phyloP scores from a whole-genome alignment of 2,113 vertebrate species.

The Nothobranchius kuhntae region DNA sequence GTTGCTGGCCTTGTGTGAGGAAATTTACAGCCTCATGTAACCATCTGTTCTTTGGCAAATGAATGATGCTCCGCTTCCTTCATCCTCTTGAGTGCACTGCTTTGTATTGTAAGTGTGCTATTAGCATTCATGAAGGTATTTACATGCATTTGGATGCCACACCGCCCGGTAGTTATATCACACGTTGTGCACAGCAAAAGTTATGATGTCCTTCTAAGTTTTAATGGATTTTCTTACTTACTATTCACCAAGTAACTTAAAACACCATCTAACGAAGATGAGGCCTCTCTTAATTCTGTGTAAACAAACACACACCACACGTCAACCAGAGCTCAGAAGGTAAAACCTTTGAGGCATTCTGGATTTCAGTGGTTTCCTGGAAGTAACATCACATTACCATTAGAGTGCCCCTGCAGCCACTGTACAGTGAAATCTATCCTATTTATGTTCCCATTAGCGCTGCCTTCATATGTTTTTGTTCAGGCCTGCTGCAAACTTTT shows the following conservation, averaged over 20 bases:
- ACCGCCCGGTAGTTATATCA: slow-evolving; percentile 49
- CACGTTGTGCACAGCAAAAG: slow-evolving; percentile 27
- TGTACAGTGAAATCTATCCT: too few species aligned
- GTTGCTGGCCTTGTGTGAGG: slow-evolving; percentile 58
- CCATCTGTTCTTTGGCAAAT: slow-evolving; percentile 69
- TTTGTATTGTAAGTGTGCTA: slow-evolving; percentile 70
- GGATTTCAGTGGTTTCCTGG: too few species aligned
- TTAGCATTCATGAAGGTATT: slow-evolving; percentile 81
- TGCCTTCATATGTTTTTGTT: too few species aligned
- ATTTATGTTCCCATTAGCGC: too few species aligned
- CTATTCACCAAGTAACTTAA: not conserved
- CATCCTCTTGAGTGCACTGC: slow-evolving; percentile 51
- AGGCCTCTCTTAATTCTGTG: not conserved
- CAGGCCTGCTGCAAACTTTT: too few species aligned
- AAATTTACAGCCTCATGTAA: slow-evolving; percentile 72
- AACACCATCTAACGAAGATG: too few species aligned
- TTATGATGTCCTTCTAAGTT: slow-evolving; percentile 35
- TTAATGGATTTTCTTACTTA: slow-evolving; percentile 24
- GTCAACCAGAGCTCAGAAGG: too few species aligned
- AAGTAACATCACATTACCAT: too few species aligned
- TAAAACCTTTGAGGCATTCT: too few species aligned
- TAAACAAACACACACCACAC: too few species aligned
- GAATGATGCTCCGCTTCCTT: slow-evolving; percentile 46
- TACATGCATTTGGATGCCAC: slow-evolving; percentile 69
- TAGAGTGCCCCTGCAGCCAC: too few species aligned